A percentile compares a stretch with the other conserved stretches of the same genome.
These are phyloP conservation scores for Acrocephalus kingi DNA, from an alignment of 2,113 vertebrate genomes.

Conservation along the genomic window DNA sequence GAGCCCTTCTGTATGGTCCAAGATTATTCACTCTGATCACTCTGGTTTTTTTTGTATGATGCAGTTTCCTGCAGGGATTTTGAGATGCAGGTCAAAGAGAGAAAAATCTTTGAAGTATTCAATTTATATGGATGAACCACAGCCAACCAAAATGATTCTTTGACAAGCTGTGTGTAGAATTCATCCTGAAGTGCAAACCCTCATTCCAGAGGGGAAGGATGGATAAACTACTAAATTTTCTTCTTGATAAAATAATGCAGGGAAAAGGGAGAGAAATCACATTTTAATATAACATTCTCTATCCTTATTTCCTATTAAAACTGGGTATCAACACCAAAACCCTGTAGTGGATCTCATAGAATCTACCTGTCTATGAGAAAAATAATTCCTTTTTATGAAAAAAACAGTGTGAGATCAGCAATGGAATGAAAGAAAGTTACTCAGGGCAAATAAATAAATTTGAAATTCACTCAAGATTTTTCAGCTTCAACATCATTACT, in stretches of 20 bases:
- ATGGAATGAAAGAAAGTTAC: background rate
- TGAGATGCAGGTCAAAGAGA: background rate
- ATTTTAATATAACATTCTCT: background rate
- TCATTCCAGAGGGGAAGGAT: background rate
- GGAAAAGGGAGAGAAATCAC: background rate
- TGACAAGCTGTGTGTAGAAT: background rate
- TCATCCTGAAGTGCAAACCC: slow-evolving; percentile 1
- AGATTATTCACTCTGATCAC: background rate
- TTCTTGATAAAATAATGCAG: background rate
- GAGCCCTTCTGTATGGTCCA: background rate
- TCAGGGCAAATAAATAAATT: background rate
- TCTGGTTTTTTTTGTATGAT: background rate
- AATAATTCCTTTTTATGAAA: background rate
- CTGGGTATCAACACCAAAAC: background rate
- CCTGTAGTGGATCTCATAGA: background rate
- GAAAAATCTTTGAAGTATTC: slow-evolving; percentile 32
- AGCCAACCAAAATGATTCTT: background rate
- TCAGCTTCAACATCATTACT: background rate
- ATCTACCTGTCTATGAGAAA: background rate
- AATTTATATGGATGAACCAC: background rate
- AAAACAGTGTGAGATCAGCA: background rate
- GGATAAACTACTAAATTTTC: background rate
- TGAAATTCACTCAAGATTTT: background rate
- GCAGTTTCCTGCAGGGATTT: background rate
- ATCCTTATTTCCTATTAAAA: background rate